These are phyloP conservation scores for Thysanoteuthis rhombus DNA, from an alignment of 2,888 invertebrate genomes.

Conservation along the genomic window DNA sequence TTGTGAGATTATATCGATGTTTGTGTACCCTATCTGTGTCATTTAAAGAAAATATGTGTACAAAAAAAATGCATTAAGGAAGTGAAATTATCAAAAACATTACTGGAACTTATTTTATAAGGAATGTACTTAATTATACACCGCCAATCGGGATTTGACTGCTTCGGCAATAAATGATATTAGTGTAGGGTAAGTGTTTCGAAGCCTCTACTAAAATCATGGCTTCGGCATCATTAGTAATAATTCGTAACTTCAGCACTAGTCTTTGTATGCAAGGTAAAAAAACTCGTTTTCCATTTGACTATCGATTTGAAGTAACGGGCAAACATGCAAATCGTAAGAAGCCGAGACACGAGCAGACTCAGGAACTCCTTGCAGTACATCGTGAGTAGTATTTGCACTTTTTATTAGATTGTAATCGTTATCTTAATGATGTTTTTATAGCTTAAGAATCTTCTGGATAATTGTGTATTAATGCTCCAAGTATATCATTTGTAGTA, in stretches of 20 bases:
- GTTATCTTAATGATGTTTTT: too few relatives aligned
- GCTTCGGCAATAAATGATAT: not conserved
- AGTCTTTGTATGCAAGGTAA: conserved; percentile 34
- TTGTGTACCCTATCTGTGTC: too few relatives aligned
- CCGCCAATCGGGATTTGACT: not conserved
- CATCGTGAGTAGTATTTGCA: conserved; percentile 39
- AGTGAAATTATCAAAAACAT: not conserved
- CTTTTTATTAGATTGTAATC: too few relatives aligned
- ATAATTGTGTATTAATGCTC: too few relatives aligned
- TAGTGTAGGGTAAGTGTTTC: not conserved
- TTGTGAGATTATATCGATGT: too few relatives aligned
- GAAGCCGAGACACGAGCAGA: not conserved
- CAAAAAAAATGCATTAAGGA: too few relatives aligned
- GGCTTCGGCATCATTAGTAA: not conserved
- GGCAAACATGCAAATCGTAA: conserved; percentile 41
- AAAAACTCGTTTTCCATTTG: conserved; percentile 43
- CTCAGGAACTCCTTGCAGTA: conserved; percentile 37
- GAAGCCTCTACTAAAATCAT: not conserved
- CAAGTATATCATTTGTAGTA: too few relatives aligned
- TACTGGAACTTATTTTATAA: not conserved
- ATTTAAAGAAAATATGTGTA: too few relatives aligned
- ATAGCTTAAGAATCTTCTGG: too few relatives aligned
- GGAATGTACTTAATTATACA: not conserved
- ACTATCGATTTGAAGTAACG: conserved; percentile 45
- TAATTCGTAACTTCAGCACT: conserved; percentile 36